These are phyloP conservation scores for Microplitis demolitor DNA, from an alignment of 1,140 invertebrate species.

Conservation along the genomic window DNA sequence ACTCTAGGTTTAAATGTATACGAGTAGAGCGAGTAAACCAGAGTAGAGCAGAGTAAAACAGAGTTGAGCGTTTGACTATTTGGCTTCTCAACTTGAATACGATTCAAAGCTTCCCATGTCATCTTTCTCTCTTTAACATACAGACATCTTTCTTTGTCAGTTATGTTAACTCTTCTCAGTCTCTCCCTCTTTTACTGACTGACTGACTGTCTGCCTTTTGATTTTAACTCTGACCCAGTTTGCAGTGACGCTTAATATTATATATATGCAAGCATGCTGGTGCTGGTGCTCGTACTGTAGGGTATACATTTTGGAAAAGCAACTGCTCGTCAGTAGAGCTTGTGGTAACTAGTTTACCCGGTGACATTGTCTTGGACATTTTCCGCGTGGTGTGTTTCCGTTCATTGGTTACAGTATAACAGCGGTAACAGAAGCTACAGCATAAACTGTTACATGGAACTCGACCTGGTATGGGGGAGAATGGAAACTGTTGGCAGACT, in stretches of 20 bases:
- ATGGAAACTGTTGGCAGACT: too few relatives aligned
- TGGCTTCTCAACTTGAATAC: slow-evolving; percentile 21
- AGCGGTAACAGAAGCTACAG: too few relatives aligned
- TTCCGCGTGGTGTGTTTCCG: not conserved
- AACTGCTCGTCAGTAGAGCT: not conserved
- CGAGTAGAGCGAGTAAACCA: too few relatives aligned
- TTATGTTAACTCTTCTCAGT: not conserved
- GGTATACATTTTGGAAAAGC: slow-evolving; percentile 13
- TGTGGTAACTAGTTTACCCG: slow-evolving; percentile 11
- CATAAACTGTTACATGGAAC: too few relatives aligned
- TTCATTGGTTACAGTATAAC: too few relatives aligned
- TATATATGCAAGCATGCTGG: too few relatives aligned
- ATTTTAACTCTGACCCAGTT: slow-evolving; percentile 43
- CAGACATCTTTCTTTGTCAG: not conserved
- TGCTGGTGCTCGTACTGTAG: not conserved
- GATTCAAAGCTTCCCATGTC: slow-evolving; percentile 30
- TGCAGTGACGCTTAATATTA: not conserved
- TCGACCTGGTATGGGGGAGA: too few relatives aligned
- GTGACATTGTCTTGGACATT: slow-evolving; percentile 10
- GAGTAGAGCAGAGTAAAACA: too few relatives aligned
- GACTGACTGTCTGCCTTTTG: slow-evolving; percentile 22
- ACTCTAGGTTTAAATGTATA: too few relatives aligned
- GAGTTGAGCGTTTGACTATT: slow-evolving; percentile 25
- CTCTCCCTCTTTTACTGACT: too few relatives aligned
- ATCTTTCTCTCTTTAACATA: slow-evolving; percentile 16